A percentile compares a stretch with the other conserved stretches of the same genome.
Conservation (phyloP, 1,140 invertebrate genomes). For the Pomacea maculata region DNA sequence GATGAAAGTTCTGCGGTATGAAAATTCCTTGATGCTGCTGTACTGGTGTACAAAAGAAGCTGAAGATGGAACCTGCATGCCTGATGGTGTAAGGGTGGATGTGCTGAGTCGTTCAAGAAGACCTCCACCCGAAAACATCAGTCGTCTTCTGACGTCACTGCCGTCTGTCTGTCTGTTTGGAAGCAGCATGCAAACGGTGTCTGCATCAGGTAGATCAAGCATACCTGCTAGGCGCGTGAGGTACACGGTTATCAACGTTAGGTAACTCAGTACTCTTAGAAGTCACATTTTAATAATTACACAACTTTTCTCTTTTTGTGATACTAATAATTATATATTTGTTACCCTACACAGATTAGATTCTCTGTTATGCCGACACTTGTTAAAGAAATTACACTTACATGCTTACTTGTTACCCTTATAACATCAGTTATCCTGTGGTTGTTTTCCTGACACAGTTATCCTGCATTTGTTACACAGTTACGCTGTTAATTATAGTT, state of each 20-base stretch:
- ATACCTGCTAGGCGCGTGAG: too few relatives aligned
- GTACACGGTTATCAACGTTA: too few relatives aligned
- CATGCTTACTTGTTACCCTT: not conserved
- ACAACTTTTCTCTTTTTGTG: too few relatives aligned
- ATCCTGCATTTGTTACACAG: not conserved
- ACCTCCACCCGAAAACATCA: not conserved
- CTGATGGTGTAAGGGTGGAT: constrained; percentile 16
- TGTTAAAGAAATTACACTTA: not conserved
- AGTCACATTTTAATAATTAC: too few relatives aligned
- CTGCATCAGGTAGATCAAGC: constrained; percentile 1
- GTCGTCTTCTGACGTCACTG: not conserved
- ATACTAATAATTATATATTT: not conserved
- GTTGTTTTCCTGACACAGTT: not conserved
- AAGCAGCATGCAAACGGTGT: not conserved
- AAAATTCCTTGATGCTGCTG: constrained; percentile 8
- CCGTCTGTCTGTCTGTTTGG: constrained; percentile 7
- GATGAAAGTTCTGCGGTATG: constrained; percentile 6
- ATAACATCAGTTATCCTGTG: too few relatives aligned
- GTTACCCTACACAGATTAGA: not conserved
- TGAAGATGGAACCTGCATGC: not conserved
- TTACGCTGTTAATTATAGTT: not conserved
- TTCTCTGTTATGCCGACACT: too few relatives aligned
- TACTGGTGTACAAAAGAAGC: constrained; percentile 16
- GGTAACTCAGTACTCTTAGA: too few relatives aligned
- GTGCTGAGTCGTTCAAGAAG: constrained; percentile 4